Percentiles rank a stretch among this genome's conserved stretches.
phyloP scores from a whole-genome alignment of 2,888 invertebrate genomes.

The Cacoxenus indagator region DNA sequence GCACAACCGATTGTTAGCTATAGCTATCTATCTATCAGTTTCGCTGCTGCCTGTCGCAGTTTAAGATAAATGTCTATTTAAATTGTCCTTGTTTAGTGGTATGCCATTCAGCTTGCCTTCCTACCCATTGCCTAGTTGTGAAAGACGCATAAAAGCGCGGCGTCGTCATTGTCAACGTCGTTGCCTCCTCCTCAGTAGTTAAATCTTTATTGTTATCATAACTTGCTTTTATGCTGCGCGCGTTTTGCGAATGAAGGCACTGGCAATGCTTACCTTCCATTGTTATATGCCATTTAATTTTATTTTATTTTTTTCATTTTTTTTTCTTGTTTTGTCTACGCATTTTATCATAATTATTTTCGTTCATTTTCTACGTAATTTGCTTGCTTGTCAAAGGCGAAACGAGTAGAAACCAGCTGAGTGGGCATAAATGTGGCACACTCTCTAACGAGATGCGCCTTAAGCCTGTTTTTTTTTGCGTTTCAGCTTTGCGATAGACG shows the following conservation, averaged over 20 bases:
- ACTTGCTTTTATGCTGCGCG: slow-evolving; percentile 62
- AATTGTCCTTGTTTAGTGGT: slow-evolving; percentile 56
- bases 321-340: slow-evolving; percentile 3
- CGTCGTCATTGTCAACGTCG: not conserved
- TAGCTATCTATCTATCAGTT: slow-evolving; percentile 38
- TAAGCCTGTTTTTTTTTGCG: not conserved
- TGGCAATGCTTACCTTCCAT: slow-evolving; percentile 40
- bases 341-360: slow-evolving; percentile 62
- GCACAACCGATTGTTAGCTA: not conserved
- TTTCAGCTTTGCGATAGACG: not conserved
- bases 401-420: slow-evolving; percentile 12
- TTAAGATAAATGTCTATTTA: slow-evolving; percentile 60
- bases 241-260: slow-evolving; percentile 33
- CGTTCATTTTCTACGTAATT: slow-evolving; percentile 45
- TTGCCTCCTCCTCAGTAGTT: slow-evolving; percentile 39
- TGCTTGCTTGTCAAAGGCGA: slow-evolving; percentile 22
- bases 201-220: slow-evolving; percentile 64
- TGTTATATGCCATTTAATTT: slow-evolving; percentile 30
- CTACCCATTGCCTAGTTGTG: too few species aligned
- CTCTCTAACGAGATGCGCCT: not conserved
- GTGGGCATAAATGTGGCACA: not conserved
- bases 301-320: slow-evolving; percentile 23
- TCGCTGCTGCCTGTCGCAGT: slow-evolving; percentile 44
- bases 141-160: slow-evolving; percentile 25
- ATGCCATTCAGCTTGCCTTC: too few species aligned